Evolutionary conservation across 2,888 invertebrate species (phyloP).

Genomic region (Myopa testacea): DNA sequence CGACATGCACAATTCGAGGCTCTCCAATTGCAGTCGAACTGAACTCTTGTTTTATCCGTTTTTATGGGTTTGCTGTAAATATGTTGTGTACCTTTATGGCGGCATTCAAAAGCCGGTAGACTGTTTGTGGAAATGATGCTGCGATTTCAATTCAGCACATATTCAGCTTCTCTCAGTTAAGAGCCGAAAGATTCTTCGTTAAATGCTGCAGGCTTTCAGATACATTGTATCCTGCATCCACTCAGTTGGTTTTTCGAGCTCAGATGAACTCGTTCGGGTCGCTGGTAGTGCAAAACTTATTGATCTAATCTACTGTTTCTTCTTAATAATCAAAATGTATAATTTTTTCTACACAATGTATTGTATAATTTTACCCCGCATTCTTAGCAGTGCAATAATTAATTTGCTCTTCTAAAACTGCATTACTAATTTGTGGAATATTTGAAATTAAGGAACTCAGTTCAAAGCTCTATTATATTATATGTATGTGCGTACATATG

Average conservation of each 20-base stretch:
- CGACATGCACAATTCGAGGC: too few species aligned
- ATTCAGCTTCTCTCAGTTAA: neutral
- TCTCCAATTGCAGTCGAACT: too few species aligned
- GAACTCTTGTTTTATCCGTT: too few species aligned
- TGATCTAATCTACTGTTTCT: neutral
- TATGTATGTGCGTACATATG: neutral
- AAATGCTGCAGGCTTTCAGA: slow-evolving; percentile 17
- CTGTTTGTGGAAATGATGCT: neutral
- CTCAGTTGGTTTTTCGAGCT: slow-evolving; percentile 35
- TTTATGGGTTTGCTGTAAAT: too few species aligned
- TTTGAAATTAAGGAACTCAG: neutral
- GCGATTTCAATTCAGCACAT: neutral
- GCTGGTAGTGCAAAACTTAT: slow-evolving; percentile 10
- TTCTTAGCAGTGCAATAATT: too few species aligned
- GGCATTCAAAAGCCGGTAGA: slow-evolving; percentile 28
- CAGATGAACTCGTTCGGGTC: slow-evolving; percentile 26
- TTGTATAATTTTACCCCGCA: neutral
- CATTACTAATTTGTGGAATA: neutral
- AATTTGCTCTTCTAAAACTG: too few species aligned
- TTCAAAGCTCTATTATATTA: neutral
- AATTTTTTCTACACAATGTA: neutral
- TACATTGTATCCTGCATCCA: slow-evolving; percentile 29
- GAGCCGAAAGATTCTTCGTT: neutral
- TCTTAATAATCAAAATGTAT: neutral
- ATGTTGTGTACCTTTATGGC: too few species aligned